Evolutionary conservation across 2,113 vertebrate species (phyloP).

Genomic region (Nothoprocta pentlandii): DNA sequence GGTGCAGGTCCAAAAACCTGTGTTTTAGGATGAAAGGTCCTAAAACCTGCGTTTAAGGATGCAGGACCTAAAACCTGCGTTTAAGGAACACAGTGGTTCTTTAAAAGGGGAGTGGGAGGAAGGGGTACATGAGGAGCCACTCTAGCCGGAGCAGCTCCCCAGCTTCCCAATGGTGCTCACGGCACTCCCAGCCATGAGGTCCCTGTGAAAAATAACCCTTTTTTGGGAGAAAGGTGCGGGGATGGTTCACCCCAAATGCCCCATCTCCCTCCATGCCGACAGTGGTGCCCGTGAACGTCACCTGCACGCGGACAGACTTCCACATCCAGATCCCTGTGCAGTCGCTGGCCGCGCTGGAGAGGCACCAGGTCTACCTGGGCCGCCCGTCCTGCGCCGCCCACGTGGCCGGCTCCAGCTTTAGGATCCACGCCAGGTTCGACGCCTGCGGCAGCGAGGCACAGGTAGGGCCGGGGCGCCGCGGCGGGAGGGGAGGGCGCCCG

Average conservation of each 20-base stretch:
- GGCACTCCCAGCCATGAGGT: neutral
- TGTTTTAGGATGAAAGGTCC: too few species aligned
- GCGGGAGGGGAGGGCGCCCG: too few species aligned
- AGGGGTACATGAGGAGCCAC: fast-evolving
- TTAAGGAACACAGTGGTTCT: neutral
- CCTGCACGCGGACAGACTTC: conserved; percentile 95
- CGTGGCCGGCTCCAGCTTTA: conserved; percentile 84
- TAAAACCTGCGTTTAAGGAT: too few species aligned
- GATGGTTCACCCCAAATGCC: neutral
- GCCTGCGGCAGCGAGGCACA: conserved; percentile 91
- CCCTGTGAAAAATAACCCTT: neutral
- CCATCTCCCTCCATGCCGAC: neutral
- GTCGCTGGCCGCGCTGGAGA: conserved; percentile 87
- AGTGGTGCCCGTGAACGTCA: conserved; percentile 95
- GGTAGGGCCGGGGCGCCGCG: conserved; percentile 71
- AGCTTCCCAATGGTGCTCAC: neutral
- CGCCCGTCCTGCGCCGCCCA: conserved; percentile 87
- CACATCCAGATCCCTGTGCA: conserved; percentile 90
- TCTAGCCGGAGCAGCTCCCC: neutral
- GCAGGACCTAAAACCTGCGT: too few species aligned
- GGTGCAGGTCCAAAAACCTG: too few species aligned
- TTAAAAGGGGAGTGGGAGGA: neutral
- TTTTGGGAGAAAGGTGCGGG: too few species aligned
- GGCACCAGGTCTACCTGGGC: conserved; percentile 91
- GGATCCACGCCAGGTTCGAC: conserved; percentile 93